These are phyloP conservation scores for Pogona vitticeps DNA, from an alignment of 2,113 vertebrate genomes.

Conservation along the genomic window DNA sequence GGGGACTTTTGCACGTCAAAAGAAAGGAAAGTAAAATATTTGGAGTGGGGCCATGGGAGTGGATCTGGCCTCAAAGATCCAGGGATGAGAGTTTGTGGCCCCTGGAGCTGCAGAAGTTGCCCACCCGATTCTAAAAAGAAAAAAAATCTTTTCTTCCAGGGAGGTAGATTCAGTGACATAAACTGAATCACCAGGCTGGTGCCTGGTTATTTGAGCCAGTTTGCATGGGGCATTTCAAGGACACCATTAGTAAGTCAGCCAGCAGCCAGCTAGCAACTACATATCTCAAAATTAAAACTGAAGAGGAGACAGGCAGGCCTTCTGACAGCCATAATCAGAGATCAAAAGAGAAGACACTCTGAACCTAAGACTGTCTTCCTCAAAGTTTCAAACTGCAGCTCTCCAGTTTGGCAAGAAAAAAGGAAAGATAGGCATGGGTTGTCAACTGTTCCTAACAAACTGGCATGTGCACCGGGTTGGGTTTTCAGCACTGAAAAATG, in stretches of 20 bases:
- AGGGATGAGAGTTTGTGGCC: not conserved
- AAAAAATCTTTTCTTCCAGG: not conserved
- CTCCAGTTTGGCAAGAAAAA: too few species aligned
- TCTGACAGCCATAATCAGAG: not conserved
- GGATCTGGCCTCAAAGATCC: not conserved
- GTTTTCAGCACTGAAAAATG: too few species aligned
- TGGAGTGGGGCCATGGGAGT: too few species aligned
- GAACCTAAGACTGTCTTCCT: not conserved
- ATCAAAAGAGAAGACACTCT: not conserved
- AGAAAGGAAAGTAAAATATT: too few species aligned
- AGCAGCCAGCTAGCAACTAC: constrained; percentile 12
- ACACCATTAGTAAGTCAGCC: not conserved
- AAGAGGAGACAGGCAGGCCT: not conserved
- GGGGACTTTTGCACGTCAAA: too few species aligned
- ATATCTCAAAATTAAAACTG: not conserved
- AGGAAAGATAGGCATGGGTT: not conserved
- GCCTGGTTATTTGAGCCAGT: constrained; percentile 2
- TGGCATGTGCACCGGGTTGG: not conserved
- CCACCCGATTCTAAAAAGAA: too few species aligned
- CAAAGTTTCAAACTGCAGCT: too few species aligned
- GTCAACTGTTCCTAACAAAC: not conserved
- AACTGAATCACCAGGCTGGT: not conserved
- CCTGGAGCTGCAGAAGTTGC: too few species aligned
- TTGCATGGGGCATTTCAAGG: constrained; percentile 2
- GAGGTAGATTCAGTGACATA: not conserved